phyloP scores from a whole-genome alignment of 2,113 vertebrate genomes.

The Mustela lutreola region DNA sequence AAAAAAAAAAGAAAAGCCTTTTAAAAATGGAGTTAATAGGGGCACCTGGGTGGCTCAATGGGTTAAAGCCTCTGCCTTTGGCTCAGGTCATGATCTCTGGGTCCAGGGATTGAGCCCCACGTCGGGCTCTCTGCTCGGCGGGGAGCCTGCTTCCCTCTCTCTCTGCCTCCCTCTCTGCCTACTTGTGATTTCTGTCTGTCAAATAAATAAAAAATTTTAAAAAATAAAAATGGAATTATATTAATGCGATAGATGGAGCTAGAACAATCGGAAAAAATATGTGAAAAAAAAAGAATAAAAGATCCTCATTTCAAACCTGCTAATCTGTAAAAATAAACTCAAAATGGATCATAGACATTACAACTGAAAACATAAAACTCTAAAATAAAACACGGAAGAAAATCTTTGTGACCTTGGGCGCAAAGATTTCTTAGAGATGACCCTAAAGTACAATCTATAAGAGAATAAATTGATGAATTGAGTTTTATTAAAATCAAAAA shows the following conservation, averaged over 20 bases:
- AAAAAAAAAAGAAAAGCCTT: neutral
- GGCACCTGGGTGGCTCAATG: too few relatives aligned
- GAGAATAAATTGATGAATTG: neutral
- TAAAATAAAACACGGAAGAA: constrained; percentile 14
- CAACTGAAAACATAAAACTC: neutral
- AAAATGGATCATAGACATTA: neutral
- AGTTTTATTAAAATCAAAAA: neutral
- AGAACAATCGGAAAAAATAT: neutral
- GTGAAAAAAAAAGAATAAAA: neutral
- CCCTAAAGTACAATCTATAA: neutral
- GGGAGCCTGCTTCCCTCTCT: too few relatives aligned
- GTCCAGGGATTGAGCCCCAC: too few relatives aligned
- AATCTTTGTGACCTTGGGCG: neutral
- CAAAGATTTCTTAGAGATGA: constrained; percentile 29
- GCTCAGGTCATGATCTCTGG: too few relatives aligned
- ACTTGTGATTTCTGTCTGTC: too few relatives aligned
- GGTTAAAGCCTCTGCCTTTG: too few relatives aligned
- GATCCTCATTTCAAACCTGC: neutral
- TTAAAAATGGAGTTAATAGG: neutral
- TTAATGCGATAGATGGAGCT: neutral
- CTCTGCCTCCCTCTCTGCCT: too few relatives aligned
- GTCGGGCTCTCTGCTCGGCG: too few relatives aligned
- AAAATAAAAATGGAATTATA: neutral
- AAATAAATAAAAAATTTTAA: too few relatives aligned
- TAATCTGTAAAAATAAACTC: neutral